Evolutionary conservation across 1,140 invertebrate species (phyloP).

Genomic region (Melitaea cinxia): DNA sequence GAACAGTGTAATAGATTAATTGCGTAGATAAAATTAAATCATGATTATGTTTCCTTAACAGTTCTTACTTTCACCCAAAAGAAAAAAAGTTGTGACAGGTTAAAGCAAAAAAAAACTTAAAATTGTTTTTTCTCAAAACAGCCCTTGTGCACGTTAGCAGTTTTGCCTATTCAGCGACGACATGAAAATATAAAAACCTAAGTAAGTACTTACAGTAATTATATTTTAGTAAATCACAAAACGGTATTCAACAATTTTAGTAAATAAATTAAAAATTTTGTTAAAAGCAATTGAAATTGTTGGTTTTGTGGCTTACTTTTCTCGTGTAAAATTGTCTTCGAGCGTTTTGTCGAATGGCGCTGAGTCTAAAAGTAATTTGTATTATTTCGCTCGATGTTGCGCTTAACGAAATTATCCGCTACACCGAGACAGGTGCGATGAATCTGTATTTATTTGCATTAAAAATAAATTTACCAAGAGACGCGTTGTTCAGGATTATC

Average conservation of each 20-base stretch:
- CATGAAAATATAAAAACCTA: too few species aligned
- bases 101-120: too few species aligned
- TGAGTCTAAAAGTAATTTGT: slow-evolving; percentile 20
- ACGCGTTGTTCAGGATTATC: slow-evolving; percentile 67
- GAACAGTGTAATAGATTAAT: too few species aligned
- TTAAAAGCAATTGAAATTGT: not conserved
- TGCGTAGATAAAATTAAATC: too few species aligned
- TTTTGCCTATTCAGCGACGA: too few species aligned
- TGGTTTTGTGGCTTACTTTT: not conserved
- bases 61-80: too few species aligned
- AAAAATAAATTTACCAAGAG: slow-evolving; percentile 71
- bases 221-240: too few species aligned
- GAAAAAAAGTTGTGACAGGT: too few species aligned
- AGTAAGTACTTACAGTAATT: too few species aligned
- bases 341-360: slow-evolving; percentile 16
- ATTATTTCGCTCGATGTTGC: slow-evolving; percentile 27
- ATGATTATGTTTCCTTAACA: too few species aligned
- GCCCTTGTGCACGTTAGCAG: too few species aligned
- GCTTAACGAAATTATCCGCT: slow-evolving; percentile 56
- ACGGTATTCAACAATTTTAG: not conserved
- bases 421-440: slow-evolving; percentile 70
- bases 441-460: slow-evolving; percentile 78
- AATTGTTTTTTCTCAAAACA: too few species aligned
- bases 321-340: slow-evolving; percentile 6
- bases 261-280: not conserved